Base-by-base conservation (phyloP, 2,113 vertebrate species). In the Tragulus kanchil region DNA sequence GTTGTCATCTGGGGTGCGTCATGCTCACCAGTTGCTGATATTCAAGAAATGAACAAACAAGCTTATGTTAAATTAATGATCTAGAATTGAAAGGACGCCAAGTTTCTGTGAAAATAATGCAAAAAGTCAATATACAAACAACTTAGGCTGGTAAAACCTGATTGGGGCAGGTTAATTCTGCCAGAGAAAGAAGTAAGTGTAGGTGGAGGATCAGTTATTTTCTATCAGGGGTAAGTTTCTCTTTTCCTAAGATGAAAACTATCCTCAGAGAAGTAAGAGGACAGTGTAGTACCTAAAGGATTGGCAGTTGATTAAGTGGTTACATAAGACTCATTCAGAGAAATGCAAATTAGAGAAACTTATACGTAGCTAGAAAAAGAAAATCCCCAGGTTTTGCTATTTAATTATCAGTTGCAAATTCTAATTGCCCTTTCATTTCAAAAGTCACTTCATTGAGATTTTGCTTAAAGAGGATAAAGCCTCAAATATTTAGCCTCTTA, bases 391-490 rank as follows among this genome's bases (percentile, higher is more conserved):
- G 15, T 15, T 54, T 67, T 84, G 17, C 10, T 48, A 5, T 71
- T 36, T 90, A 16, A 28, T 71, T 89, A 71, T 59, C 48, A 17
- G 8, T 19, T 78, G 48, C 21, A 71, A 81, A 31, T 5, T 79
- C 79, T 16, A 31, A 1, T 31, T 31, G 2, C 19, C 45, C 36
- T 93, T 88, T 62, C 21, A 15, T 88, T 90, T 82, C 31, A 50
- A 21, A 77, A 82, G 50, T 2, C 36, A 36, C 36, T 36, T 36
- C 36, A 36, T 36, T 36, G 36, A 36, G 90, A 96, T 97, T 97
- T 96, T 97, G 87, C 67, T 95, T 95, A 96, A 97, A 95, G 92
- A 97, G 95, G 61, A 95, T 89, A 85, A 96, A 95, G 71, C 58
- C 90, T 94, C 94, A 95, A 93, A 77, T 71, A 90, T 89, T 96